Conservation (phyloP, 1,140 invertebrate genomes). For the Drosophila kohkoa region DNA sequence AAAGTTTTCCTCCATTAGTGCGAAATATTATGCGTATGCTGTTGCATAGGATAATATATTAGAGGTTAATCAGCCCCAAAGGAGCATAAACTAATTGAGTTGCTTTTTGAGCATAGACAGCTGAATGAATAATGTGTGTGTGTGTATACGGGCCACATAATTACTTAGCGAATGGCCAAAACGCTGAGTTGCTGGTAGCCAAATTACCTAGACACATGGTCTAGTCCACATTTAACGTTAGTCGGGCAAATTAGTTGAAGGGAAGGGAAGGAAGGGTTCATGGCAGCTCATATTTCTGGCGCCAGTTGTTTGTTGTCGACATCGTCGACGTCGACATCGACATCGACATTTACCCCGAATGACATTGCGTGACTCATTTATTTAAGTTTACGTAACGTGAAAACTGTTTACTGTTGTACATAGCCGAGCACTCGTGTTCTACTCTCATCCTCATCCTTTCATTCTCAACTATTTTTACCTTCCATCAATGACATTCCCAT, state of each 20-base stretch:
- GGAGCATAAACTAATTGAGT: constrained; percentile 30
- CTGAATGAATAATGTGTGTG: constrained; percentile 21
- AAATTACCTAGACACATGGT: constrained; percentile 48
- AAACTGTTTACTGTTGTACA: constrained; percentile 40
- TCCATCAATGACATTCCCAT: constrained; percentile 28
- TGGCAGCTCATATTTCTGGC: constrained; percentile 71
- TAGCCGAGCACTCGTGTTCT: constrained; percentile 21
- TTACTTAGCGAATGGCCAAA: constrained; percentile 27
- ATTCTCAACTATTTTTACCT: neutral
- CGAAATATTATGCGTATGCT: constrained; percentile 1
- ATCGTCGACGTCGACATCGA: constrained; percentile 35
- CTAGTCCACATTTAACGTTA: constrained; percentile 15
- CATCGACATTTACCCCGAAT: constrained; percentile 77
- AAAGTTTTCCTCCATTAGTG: constrained; percentile 7
- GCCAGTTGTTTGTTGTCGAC: constrained; percentile 74
- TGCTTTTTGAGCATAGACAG: constrained; percentile 12
- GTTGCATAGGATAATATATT: neutral
- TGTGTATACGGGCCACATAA: constrained; percentile 26
- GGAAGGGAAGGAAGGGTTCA: constrained; percentile 42
- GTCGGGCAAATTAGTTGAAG: constrained; percentile 21
- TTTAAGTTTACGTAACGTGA: constrained; percentile 77
- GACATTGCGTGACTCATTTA: constrained; percentile 82
- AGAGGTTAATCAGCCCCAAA: constrained; percentile 8
- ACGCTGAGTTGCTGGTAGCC: neutral
- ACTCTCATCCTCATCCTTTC: constrained; percentile 17